Evolutionary conservation across 2,797 vertebrate species (phyloP).

Genomic region (Pipistrellus pygmaeus): DNA sequence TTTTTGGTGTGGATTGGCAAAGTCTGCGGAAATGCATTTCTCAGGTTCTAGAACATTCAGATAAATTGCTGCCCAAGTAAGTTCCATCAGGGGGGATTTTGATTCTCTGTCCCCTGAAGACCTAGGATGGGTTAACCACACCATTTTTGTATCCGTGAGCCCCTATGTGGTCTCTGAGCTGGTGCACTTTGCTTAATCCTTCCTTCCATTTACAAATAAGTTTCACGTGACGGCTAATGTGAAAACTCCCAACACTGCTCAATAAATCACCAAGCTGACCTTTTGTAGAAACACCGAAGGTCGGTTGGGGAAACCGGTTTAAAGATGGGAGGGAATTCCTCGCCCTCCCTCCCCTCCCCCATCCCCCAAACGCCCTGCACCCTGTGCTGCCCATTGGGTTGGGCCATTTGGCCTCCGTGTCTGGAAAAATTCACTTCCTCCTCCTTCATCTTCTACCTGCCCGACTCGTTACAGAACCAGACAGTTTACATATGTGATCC

Average conservation of each 20-base stretch:
- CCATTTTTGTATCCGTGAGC: not conserved
- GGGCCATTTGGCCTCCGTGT: slow-evolving; percentile 81
- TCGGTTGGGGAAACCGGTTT: slow-evolving; percentile 50
- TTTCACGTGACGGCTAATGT: slow-evolving; percentile 83
- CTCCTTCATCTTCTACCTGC: slow-evolving; percentile 90
- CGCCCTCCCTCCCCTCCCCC: no score
- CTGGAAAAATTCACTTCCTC: slow-evolving; percentile 83
- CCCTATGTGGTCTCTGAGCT: rapidly evolving
- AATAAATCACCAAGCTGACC: slow-evolving; percentile 92
- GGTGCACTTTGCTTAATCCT: slow-evolving; percentile 52
- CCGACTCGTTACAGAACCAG: slow-evolving; percentile 89
- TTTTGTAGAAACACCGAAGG: slow-evolving; percentile 87
- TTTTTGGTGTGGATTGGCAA: not conserved
- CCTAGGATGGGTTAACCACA: not conserved
- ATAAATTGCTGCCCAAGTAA: not conserved
- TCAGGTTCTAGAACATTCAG: not conserved
- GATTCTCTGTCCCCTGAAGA: not conserved
- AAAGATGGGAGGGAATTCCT: slow-evolving; percentile 68
- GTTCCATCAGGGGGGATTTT: not conserved
- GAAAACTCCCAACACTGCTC: slow-evolving; percentile 88
- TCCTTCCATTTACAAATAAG: slow-evolving; percentile 84
- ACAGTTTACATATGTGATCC: slow-evolving; percentile 96
- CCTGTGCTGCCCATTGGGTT: slow-evolving; percentile 43
- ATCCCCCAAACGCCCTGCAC: not conserved
- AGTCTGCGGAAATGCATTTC: not conserved